Conservation (phyloP, 2,888 invertebrate species). For the Drosophila eohydei region DNA sequence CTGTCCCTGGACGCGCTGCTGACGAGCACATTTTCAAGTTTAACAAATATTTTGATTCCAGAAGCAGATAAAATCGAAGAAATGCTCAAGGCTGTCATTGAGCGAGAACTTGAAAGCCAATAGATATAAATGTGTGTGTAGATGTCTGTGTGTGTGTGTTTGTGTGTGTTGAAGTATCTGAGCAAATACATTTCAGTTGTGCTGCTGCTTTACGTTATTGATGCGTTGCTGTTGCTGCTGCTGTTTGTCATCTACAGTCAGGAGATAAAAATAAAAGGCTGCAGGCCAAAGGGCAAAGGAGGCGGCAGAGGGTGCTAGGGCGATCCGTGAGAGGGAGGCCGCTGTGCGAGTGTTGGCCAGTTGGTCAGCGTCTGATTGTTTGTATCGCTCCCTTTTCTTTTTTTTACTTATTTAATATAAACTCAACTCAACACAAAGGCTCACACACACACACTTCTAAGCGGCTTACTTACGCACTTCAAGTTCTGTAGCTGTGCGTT, state of each 20-base stretch:
- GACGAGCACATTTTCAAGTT: slow-evolving; percentile 19
- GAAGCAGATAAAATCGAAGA: slow-evolving; percentile 21
- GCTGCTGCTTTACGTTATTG: slow-evolving; percentile 56
- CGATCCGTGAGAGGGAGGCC: not conserved
- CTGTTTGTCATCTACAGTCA: slow-evolving; percentile 57
- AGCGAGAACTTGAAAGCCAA: slow-evolving; percentile 23
- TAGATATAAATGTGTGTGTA: not conserved
- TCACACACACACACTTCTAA: slow-evolving; percentile 38
- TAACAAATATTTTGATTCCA: slow-evolving; percentile 25
- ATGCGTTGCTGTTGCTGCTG: slow-evolving; percentile 40
- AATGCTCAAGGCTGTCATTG: slow-evolving; percentile 31
- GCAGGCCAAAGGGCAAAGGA: not conserved
- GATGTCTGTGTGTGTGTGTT: slow-evolving; percentile 3
- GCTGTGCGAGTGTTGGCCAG: slow-evolving; percentile 26
- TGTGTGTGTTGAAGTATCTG: slow-evolving; percentile 35
- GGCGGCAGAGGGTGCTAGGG: too few species aligned
- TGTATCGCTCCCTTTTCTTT: slow-evolving; percentile 30
- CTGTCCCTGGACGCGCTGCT: not conserved
- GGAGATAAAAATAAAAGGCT: slow-evolving; percentile 69
- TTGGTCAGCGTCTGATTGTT: slow-evolving; percentile 55
- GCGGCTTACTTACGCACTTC: slow-evolving; percentile 73
- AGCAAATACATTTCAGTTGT: slow-evolving; percentile 38
- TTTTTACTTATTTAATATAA: slow-evolving; percentile 76
- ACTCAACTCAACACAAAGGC: slow-evolving; percentile 66
- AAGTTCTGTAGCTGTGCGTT: slow-evolving; percentile 38